These are phyloP conservation scores for Gobio gobio DNA, from an alignment of 2,113 vertebrate genomes.

Conservation along the genomic window DNA sequence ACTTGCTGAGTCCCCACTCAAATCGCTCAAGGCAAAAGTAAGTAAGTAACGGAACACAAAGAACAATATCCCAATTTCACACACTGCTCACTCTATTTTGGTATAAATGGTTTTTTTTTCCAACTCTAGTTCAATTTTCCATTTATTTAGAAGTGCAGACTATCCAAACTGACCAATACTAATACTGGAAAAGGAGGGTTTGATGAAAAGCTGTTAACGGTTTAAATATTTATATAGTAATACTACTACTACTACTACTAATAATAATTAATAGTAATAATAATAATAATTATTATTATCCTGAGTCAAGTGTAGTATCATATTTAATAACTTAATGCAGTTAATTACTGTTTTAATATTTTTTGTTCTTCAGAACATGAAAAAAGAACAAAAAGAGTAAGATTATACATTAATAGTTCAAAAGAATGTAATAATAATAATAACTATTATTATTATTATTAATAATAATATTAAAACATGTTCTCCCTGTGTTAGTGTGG, in stretches of 20 bases:
- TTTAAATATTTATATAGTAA: neutral
- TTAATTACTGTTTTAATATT: neutral
- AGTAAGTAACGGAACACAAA: constrained; percentile 57
- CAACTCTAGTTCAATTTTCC: neutral
- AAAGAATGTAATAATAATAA: neutral
- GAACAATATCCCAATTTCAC: constrained; percentile 52
- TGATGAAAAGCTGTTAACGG: neutral
- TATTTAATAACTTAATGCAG: too few relatives aligned
- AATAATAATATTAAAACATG: neutral
- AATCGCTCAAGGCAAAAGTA: constrained; percentile 36
- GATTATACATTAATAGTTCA: neutral
- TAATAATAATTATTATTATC: neutral
- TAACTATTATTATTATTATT: neutral
- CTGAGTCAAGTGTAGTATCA: too few relatives aligned
- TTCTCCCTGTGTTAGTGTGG: neutral
- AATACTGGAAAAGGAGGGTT: neutral
- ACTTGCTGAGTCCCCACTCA: constrained; percentile 45
- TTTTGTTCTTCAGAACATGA: too few relatives aligned
- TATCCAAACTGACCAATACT: neutral
- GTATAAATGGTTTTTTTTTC: neutral
- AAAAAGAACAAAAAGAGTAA: neutral
- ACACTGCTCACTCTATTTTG: constrained; percentile 48
- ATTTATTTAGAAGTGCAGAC: neutral
- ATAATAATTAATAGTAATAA: neutral
- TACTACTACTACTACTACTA: neutral